Percentiles rank a stretch among this genome's conserved stretches.
Conservation (phyloP, 2,113 vertebrate genomes). For the Ictalurus furcatus region DNA sequence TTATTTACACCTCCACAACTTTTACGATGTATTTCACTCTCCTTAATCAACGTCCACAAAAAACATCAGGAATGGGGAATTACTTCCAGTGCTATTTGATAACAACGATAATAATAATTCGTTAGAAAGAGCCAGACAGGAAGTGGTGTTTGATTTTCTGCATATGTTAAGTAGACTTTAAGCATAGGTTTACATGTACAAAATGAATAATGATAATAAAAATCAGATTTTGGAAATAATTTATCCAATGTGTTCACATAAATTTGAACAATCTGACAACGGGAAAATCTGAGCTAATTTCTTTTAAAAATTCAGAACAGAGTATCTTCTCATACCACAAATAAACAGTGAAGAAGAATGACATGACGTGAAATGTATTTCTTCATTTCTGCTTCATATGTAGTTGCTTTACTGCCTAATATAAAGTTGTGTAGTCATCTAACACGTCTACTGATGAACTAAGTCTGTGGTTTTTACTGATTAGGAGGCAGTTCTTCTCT, state of each 20-base stretch:
- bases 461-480: background rate
- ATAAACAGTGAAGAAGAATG: background rate
- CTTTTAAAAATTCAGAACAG: background rate
- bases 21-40: constrained; percentile 37
- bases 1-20: constrained; percentile 28
- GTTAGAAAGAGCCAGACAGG: background rate
- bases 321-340: background rate
- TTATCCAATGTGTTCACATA: background rate
- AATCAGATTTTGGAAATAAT: background rate
- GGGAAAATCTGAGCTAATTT: background rate
- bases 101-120: background rate
- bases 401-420: background rate
- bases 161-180: background rate
- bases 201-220: background rate
- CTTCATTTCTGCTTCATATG: background rate
- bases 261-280: background rate
- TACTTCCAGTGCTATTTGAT: constrained; percentile 54
- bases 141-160: background rate
- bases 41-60: constrained; percentile 63
- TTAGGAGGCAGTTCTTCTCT: background rate
- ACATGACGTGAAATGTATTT: background rate
- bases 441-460: background rate
- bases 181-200: background rate
- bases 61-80: constrained; percentile 56
- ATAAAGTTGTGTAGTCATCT: background rate